These are phyloP conservation scores for Elysia crispata DNA, from an alignment of 2,888 invertebrate species.

Conservation along the genomic window DNA sequence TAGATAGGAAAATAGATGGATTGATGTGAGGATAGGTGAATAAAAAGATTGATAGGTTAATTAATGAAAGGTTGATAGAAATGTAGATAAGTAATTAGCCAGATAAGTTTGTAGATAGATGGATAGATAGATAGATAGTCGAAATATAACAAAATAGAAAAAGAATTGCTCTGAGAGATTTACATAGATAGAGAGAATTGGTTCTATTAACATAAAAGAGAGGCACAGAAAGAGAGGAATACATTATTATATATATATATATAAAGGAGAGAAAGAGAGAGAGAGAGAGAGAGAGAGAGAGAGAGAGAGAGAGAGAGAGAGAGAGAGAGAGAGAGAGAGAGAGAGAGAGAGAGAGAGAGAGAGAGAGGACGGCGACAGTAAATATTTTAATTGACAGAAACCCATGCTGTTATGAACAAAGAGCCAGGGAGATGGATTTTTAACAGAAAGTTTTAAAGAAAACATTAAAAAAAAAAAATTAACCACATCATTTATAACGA, in stretches of 20 bases:
- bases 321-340: too few species aligned
- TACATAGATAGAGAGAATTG: neutral
- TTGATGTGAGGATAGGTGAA: neutral
- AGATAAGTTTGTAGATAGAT: neutral
- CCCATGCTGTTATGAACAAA: too few species aligned
- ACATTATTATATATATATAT: too few species aligned
- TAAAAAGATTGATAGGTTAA: neutral
- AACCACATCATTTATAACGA: too few species aligned
- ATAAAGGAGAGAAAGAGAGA: neutral
- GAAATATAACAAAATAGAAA: neutral
- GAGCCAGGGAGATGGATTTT: too few species aligned
- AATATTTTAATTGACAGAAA: too few species aligned
- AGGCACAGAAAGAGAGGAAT: neutral
- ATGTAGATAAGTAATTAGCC: neutral
- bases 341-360: too few species aligned
- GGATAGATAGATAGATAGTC: too few species aligned
- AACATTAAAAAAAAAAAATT: too few species aligned
- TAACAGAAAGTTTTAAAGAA: too few species aligned
- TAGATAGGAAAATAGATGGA: neutral
- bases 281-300: constrained; percentile 10
- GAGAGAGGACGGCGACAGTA: too few species aligned
- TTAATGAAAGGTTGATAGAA: neutral
- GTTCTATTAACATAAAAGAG: too few species aligned
- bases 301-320: neutral
- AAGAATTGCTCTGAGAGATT: neutral